These are phyloP conservation scores for Cherax destructor DNA, from an alignment of 1,140 invertebrate species.

Conservation along the genomic window DNA sequence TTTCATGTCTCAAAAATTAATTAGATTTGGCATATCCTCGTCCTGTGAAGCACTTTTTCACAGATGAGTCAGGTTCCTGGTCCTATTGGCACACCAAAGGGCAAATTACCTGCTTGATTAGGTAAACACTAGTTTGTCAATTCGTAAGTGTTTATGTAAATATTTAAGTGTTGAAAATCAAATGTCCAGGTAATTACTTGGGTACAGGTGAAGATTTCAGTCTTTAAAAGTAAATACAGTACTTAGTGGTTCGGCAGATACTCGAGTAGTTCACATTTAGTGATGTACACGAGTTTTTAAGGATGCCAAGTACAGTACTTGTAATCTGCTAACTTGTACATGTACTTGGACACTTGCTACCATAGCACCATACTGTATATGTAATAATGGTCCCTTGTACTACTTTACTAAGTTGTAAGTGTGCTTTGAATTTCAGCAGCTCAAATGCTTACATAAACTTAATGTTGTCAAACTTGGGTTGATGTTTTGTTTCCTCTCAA, in stretches of 20 bases:
- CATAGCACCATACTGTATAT: not conserved
- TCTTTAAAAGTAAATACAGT: not conserved
- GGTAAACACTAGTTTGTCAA: not conserved
- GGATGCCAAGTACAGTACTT: not conserved
- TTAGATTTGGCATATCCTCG: not conserved
- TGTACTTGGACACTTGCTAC: not conserved
- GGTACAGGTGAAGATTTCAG: not conserved
- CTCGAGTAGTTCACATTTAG: not conserved
- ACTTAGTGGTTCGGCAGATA: not conserved
- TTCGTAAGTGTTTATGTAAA: not conserved
- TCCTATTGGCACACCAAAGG: not conserved
- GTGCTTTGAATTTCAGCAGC: not conserved
- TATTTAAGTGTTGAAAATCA: constrained; percentile 1
- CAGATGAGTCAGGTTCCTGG: not conserved
- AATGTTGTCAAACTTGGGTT: not conserved
- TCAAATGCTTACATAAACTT: constrained; percentile 17
- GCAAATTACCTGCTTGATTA: not conserved
- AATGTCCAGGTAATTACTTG: not conserved
- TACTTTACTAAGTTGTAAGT: not conserved
- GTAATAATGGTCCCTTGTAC: not conserved
- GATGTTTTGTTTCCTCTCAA: not conserved
- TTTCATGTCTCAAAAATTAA: not conserved
- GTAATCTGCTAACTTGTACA: not conserved
- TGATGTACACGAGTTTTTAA: not conserved
- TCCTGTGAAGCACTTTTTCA: not conserved